These are phyloP conservation scores for Arvicanthis niloticus DNA, from an alignment of 2,113 vertebrate species.

Conservation along the genomic window DNA sequence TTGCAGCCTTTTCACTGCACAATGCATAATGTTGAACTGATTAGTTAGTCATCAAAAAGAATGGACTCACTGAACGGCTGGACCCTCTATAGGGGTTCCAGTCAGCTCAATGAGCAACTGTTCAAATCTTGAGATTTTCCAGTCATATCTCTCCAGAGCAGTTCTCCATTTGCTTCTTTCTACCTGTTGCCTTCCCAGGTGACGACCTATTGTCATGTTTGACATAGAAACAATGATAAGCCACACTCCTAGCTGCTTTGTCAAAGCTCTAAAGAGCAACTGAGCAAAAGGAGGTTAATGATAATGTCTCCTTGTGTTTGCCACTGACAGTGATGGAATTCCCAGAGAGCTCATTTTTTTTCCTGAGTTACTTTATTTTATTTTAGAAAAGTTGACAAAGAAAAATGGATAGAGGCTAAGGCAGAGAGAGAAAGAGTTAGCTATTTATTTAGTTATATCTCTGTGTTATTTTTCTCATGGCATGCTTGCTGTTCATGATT, in stretches of 20 bases:
- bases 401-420: constrained; percentile 42
- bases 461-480: constrained; percentile 48
- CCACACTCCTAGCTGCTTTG: constrained; percentile 58
- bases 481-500: constrained; percentile 37
- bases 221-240: constrained; percentile 62
- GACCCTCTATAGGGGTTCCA: neutral
- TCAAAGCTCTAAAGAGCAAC: constrained; percentile 55
- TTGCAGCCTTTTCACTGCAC: constrained; percentile 21
- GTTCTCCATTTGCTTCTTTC: constrained; percentile 43
- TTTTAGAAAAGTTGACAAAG: constrained; percentile 65
- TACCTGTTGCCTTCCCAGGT: constrained; percentile 5
- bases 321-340: constrained; percentile 44
- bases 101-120: constrained; percentile 31
- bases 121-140: constrained; percentile 52
- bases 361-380: constrained; percentile 52
- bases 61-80: constrained; percentile 41
- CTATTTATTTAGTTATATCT: constrained; percentile 54
- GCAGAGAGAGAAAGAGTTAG: neutral
- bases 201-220: constrained; percentile 34
- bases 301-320: constrained; percentile 51
- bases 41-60: constrained; percentile 54
- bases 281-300: constrained; percentile 65
- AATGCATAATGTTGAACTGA: constrained; percentile 32
- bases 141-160: constrained; percentile 53
- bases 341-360: constrained; percentile 62